Evolutionary conservation across 2,113 vertebrate genomes (phyloP).

Genomic region (Psittacara wagleri): DNA sequence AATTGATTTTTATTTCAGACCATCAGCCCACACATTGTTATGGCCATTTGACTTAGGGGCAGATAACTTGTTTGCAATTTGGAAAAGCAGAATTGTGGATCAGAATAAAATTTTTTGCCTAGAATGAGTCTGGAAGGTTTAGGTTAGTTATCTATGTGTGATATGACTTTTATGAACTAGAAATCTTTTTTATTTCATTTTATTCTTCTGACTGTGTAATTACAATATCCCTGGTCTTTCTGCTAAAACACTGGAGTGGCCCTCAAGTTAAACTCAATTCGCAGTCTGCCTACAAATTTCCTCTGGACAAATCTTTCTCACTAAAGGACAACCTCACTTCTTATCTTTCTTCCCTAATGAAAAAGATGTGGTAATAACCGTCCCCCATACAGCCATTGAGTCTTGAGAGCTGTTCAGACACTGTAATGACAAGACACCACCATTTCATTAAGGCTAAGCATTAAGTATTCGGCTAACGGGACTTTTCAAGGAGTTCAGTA

Average conservation of each 20-base stretch:
- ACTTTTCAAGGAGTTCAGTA: not conserved
- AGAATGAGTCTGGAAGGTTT: not conserved
- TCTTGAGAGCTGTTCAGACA: not conserved
- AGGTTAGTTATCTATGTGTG: not conserved
- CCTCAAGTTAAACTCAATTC: not conserved
- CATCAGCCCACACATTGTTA: constrained; percentile 18
- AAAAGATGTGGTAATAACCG: not conserved
- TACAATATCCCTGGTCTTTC: not conserved
- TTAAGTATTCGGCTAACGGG: not conserved
- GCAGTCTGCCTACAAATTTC: not conserved
- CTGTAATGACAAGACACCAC: not conserved
- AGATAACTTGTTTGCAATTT: constrained; percentile 41
- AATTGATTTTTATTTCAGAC: constrained; percentile 57
- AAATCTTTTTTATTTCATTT: not conserved
- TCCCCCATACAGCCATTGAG: not conserved
- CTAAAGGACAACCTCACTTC: not conserved
- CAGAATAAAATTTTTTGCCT: not conserved
- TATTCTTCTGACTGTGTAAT: not conserved
- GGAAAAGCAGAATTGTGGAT: constrained; percentile 1
- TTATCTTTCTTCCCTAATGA: not conserved
- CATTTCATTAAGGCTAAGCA: not conserved
- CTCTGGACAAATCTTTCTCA: not conserved
- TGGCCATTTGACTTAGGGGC: not conserved
- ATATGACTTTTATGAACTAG: not conserved
- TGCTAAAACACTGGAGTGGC: not conserved